Evolutionary conservation across 2,113 vertebrate genomes (phyloP).

Genomic region (Glaucomys volans): DNA sequence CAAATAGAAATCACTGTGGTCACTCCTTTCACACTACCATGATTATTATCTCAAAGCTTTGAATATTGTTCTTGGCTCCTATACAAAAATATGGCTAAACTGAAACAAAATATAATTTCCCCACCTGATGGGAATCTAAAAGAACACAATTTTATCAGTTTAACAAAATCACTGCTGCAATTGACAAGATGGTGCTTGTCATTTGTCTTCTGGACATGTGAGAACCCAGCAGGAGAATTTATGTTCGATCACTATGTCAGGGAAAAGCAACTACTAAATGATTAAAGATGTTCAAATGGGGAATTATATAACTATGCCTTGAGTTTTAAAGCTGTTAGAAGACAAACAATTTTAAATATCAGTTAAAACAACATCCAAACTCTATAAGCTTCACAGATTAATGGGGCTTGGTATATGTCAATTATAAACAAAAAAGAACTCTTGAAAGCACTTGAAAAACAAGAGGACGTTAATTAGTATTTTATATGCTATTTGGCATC

Average conservation of each 20-base stretch:
- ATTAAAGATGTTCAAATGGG: conserved; percentile 51
- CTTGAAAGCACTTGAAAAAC: conserved; percentile 49
- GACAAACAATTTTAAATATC: conserved; percentile 69
- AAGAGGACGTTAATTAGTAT: conserved; percentile 33
- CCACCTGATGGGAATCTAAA: not conserved
- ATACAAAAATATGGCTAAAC: not conserved
- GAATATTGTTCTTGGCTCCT: not conserved
- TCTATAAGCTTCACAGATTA: conserved; percentile 65
- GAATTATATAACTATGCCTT: conserved; percentile 53
- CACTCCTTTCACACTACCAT: not conserved
- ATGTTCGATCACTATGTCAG: not conserved
- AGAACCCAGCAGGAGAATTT: conserved; percentile 28
- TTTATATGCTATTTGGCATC: not conserved
- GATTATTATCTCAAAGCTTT: not conserved
- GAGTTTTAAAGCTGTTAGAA: conserved; percentile 65
- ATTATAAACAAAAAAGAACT: conserved; percentile 62
- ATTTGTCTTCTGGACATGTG: conserved; percentile 57
- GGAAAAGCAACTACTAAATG: conserved; percentile 42
- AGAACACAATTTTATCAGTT: not conserved
- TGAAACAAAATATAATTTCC: conserved; percentile 13
- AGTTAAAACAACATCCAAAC: conserved; percentile 13
- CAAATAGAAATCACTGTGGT: not conserved
- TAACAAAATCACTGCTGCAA: conserved; percentile 39
- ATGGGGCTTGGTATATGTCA: conserved; percentile 31
- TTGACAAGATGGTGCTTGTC: conserved; percentile 28